Evolutionary conservation across 2,888 invertebrate genomes (phyloP).

Genomic region (Melieria picta): DNA sequence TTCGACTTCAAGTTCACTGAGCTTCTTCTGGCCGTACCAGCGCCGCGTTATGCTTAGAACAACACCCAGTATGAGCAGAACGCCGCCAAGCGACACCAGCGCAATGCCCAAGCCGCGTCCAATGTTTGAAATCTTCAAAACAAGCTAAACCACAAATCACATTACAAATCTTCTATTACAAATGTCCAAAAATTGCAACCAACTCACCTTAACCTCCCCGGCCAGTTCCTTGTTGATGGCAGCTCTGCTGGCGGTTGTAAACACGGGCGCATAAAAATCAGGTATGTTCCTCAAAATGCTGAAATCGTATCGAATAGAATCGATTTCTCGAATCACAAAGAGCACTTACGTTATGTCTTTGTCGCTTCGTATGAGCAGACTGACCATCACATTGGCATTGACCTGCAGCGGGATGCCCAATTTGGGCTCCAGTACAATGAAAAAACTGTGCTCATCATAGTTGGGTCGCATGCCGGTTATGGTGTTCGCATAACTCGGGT

Average conservation of each 20-base stretch:
- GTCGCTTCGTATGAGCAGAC: slow-evolving; percentile 70
- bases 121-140: slow-evolving; percentile 51
- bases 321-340: too few species aligned
- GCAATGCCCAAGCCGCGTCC: slow-evolving; percentile 55
- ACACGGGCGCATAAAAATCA: slow-evolving; percentile 57
- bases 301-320: not conserved
- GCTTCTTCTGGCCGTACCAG: slow-evolving; percentile 50
- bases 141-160: slow-evolving; percentile 45
- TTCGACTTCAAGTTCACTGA: slow-evolving; percentile 21
- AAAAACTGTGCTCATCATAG: slow-evolving; percentile 73
- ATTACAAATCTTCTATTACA: not conserved
- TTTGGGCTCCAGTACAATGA: slow-evolving; percentile 76
- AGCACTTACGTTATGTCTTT: slow-evolving; percentile 69
- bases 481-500: slow-evolving; percentile 72
- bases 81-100: slow-evolving; percentile 51
- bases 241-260: slow-evolving; percentile 51
- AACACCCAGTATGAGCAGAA: slow-evolving; percentile 48
- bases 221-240: slow-evolving; percentile 49
- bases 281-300: slow-evolving; percentile 52
- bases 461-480: slow-evolving; percentile 76
- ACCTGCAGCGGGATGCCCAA: slow-evolving; percentile 82
- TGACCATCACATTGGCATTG: slow-evolving; percentile 80
- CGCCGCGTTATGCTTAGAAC: slow-evolving; percentile 50
- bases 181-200: not conserved
- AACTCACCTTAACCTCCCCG: slow-evolving; percentile 49